These are phyloP conservation scores for Lepus timidus DNA, from an alignment of 2,113 vertebrate genomes.

Conservation along the genomic window DNA sequence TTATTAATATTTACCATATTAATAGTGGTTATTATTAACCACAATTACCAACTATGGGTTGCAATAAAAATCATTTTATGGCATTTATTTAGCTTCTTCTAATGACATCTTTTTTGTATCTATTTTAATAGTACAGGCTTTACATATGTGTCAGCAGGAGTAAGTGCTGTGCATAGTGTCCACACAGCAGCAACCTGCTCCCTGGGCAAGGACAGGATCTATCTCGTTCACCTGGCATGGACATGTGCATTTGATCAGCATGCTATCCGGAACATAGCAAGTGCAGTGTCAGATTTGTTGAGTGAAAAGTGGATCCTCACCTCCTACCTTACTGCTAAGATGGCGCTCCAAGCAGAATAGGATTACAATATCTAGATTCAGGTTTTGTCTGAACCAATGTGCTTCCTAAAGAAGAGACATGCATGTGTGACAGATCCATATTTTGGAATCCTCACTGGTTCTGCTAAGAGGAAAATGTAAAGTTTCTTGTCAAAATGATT, in stretches of 20 bases:
- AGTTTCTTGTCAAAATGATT: background rate
- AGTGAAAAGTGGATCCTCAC: background rate
- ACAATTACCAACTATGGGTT: background rate
- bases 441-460: slow-evolving; percentile 15
- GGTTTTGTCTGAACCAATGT: background rate
- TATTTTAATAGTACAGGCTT: background rate
- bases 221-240: accelerated
- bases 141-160: background rate
- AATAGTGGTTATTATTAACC: background rate
- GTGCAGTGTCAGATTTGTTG: background rate
- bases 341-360: background rate
- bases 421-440: background rate
- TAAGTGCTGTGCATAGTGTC: background rate
- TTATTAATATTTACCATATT: too few relatives aligned
- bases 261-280: too few relatives aligned
- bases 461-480: background rate
- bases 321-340: background rate
- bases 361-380: background rate
- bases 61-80: background rate
- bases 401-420: background rate
- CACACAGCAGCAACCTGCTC: background rate
- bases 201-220: background rate
- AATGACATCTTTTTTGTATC: background rate
- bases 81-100: background rate
- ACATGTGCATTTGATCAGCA: background rate